These are phyloP conservation scores for Propithecus deckenii DNA, from an alignment of 2,797 vertebrate species.

Conservation along the genomic window DNA sequence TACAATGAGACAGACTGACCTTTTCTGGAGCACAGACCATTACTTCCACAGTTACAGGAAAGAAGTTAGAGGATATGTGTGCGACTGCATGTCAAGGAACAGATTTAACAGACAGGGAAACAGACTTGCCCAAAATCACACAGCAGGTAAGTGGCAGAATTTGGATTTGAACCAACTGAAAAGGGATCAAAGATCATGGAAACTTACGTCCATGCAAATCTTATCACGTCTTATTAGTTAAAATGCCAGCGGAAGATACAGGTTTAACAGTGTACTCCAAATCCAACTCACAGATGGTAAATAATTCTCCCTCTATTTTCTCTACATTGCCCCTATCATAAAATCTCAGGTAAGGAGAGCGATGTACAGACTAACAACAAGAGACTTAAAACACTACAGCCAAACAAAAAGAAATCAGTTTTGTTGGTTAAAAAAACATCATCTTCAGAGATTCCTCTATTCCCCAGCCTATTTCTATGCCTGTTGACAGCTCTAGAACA, in stretches of 20 bases:
- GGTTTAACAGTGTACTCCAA: not conserved
- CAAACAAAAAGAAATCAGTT: slow-evolving; percentile 26
- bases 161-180: slow-evolving; percentile 29
- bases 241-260: not conserved
- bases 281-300: not conserved
- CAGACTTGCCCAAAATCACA: not conserved
- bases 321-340: not conserved
- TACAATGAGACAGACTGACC: not conserved
- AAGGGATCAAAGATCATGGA: slow-evolving; percentile 17
- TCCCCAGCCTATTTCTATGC: not conserved
- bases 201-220: not conserved
- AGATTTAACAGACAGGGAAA: not conserved
- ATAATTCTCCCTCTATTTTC: slow-evolving; percentile 1
- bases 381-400: not conserved
- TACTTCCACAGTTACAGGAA: not conserved
- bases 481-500: not conserved
- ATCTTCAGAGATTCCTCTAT: not conserved
- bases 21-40: not conserved
- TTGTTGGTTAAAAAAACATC: slow-evolving; percentile 20
- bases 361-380: not conserved
- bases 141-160: not conserved
- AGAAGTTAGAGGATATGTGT: not conserved
- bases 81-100: not conserved
- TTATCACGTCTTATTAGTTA: not conserved
- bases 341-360: not conserved